Evolutionary conservation across 2,113 vertebrate genomes (phyloP), one percentile per base, ranked within the genome.

Genomic region (Podarcis cretensis): DNA sequence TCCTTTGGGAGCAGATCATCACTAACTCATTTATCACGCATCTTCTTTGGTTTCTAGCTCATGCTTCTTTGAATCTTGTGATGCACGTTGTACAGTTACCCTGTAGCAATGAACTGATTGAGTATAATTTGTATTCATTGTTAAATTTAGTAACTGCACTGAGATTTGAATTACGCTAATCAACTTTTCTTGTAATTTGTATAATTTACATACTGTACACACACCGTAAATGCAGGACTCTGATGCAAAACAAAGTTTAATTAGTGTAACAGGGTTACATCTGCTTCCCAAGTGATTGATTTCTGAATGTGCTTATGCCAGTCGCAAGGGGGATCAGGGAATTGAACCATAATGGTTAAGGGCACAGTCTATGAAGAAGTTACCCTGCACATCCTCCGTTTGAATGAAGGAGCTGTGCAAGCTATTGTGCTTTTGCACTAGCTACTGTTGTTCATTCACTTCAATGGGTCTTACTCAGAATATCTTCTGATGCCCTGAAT

Each of bases 221-320:
- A 95, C 90, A 95, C 84, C 89, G 88, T 92, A 94, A 96, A 94
- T 93, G 93, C 95, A 95, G 90, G 95, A 95, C 94, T 95, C 88
- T 90, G 92, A 94, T 96, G 94, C 93, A 95, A 96, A 96, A 96
- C 95, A 96, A 95, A 96, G 94, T 95, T 96, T 96, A 96, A 96
- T 96, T 96, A 95, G 94, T 93, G 86, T 93, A 95, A 95, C 94
- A 90, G 91, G 94, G 83, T 84, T 86, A 85, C 93, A 90, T 93
- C 90, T 92, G 90, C 90, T 93, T 95, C 91, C 68, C 87, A 79
- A 90, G 73, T 86, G 94, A 81, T 91, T 92, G 93, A 90, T 90
- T 95, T 90, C 78, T 87, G 88, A 90, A 88, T 0, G 0, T 82
- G 89, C 84, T 85, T 93, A 85, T 88, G 74, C 81, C 35, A 89